phyloP scores from a whole-genome alignment of 2,888 invertebrate species.

The Uropetala carovei region DNA sequence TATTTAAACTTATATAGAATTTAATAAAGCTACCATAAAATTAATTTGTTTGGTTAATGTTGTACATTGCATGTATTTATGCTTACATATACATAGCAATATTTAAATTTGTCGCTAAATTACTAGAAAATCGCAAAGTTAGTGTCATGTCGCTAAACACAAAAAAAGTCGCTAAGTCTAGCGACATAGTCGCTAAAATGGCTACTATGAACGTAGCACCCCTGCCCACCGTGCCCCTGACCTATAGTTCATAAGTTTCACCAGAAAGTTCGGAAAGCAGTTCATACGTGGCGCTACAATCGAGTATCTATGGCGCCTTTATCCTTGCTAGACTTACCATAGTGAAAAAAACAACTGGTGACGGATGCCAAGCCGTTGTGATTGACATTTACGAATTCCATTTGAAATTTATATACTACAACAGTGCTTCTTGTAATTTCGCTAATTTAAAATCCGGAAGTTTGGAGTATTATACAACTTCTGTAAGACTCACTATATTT shows the following conservation, averaged over 20 bases:
- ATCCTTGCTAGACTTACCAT: not conserved
- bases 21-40: too few species aligned
- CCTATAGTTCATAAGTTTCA: not conserved
- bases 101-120: too few species aligned
- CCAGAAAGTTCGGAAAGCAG: not conserved
- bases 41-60: too few species aligned
- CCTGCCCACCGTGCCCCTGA: too few species aligned
- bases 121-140: too few species aligned
- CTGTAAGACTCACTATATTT: not conserved
- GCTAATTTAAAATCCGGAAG: not conserved
- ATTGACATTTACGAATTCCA: not conserved
- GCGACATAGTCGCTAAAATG: too few species aligned
- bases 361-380: not conserved
- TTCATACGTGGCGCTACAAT: not conserved
- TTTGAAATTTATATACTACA: not conserved
- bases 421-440: not conserved
- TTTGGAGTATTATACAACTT: conserved; percentile 12
- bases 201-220: too few species aligned
- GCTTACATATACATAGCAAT: too few species aligned
- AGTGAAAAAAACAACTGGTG: not conserved
- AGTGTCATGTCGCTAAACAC: too few species aligned
- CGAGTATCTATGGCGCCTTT: conserved; percentile 16
- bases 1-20: too few species aligned
- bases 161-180: too few species aligned
- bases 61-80: too few species aligned